Evolutionary conservation across 2,113 vertebrate species (phyloP).

Genomic region (Pandion haliaetus): DNA sequence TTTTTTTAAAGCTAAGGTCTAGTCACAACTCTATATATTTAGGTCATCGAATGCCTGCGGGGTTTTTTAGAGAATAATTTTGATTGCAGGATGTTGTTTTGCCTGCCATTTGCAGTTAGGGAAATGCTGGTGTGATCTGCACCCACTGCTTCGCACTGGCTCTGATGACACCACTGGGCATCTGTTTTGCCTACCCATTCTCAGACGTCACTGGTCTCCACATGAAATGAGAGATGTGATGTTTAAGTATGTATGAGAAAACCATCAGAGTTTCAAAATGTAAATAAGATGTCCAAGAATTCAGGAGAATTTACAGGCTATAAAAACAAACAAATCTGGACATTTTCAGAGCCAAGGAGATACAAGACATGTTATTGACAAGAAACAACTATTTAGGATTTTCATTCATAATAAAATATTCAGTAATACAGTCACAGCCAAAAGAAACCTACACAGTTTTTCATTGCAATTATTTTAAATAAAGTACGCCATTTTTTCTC

Average conservation of each 20-base stretch:
- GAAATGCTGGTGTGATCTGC: neutral
- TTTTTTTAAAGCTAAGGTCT: neutral
- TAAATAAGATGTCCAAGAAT: neutral
- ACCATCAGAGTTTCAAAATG: neutral
- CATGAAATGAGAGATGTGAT: neutral
- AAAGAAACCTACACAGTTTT: neutral
- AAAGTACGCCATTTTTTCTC: neutral
- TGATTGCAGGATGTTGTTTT: neutral
- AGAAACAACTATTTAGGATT: neutral
- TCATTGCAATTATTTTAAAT: conserved; percentile 21
- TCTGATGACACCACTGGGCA: neutral
- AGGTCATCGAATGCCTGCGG: neutral
- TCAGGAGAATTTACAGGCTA: neutral
- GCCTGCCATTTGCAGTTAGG: neutral
- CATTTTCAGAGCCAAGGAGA: neutral
- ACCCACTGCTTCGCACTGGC: neutral
- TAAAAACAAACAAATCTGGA: conserved; percentile 3
- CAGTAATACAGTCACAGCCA: neutral
- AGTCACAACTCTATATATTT: neutral
- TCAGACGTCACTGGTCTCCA: neutral
- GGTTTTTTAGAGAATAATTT: neutral
- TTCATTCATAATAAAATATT: neutral
- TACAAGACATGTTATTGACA: neutral
- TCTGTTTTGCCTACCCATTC: neutral
- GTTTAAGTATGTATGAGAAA: neutral